A percentile compares a stretch with the other conserved stretches of the same genome.
Evolutionary conservation across 2,797 vertebrate species (phyloP).

Genomic region (Lepus oiostolus): DNA sequence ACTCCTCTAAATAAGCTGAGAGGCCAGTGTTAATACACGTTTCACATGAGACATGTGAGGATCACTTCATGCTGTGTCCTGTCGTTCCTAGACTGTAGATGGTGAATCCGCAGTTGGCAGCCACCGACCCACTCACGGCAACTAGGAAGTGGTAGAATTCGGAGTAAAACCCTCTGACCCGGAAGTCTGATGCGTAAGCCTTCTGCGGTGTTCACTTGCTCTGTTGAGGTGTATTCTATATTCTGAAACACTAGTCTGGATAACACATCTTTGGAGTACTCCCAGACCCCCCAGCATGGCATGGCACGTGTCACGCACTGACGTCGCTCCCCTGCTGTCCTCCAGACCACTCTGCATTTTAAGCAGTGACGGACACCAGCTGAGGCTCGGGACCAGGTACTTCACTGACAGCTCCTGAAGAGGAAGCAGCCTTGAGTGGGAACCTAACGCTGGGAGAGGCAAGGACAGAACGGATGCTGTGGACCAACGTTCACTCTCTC

Average conservation of each 20-base stretch:
- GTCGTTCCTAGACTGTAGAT: background rate
- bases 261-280: slow-evolving; percentile 8
- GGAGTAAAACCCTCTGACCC: slow-evolving; percentile 17
- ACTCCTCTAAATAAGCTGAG: background rate
- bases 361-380: background rate
- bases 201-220: background rate
- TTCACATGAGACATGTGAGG: background rate
- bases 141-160: background rate
- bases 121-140: background rate
- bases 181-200: background rate
- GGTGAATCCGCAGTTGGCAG: background rate
- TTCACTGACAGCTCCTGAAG: background rate
- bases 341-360: background rate
- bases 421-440: background rate
- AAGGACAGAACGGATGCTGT: background rate
- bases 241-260: slow-evolving; percentile 1
- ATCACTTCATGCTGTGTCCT: background rate
- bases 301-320: background rate
- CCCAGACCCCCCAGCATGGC: background rate
- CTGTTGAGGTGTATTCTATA: background rate
- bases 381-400: background rate
- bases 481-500: background rate
- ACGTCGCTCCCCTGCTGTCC: background rate
- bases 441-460: background rate
- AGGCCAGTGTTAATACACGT: background rate